phyloP scores from a whole-genome alignment of 2,888 invertebrate species.

The Meteorus cinctellus region DNA sequence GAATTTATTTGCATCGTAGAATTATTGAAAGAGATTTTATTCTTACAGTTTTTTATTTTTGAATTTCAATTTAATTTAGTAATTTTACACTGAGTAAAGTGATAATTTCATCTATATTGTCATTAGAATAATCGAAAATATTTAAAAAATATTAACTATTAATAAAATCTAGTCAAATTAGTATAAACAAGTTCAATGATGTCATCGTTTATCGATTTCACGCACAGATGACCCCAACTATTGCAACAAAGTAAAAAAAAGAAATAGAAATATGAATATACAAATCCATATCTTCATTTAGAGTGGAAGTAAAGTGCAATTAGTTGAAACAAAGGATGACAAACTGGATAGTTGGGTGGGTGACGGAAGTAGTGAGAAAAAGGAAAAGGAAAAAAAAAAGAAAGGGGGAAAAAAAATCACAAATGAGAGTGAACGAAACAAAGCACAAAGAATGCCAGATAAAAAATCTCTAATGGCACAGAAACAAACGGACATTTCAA shows the following conservation, averaged over 20 bases:
- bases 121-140: too few relatives aligned
- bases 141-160: neutral
- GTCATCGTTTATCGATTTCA: too few relatives aligned
- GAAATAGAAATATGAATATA: constrained; percentile 40
- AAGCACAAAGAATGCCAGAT: neutral
- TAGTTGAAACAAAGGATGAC: constrained; percentile 54
- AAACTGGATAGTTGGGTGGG: too few relatives aligned
- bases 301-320: constrained; percentile 47
- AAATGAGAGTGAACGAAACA: constrained; percentile 8
- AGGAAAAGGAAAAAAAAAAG: constrained; percentile 24
- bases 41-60: too few relatives aligned
- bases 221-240: neutral
- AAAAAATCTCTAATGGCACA: constrained; percentile 40
- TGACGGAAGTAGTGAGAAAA: neutral
- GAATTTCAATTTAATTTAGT: too few relatives aligned
- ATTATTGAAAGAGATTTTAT: too few relatives aligned
- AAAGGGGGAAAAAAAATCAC: constrained; percentile 20
- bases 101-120: too few relatives aligned
- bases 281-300: neutral
- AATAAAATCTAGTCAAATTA: neutral
- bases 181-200: neutral
- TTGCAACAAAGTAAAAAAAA: constrained; percentile 41
- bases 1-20: too few relatives aligned
- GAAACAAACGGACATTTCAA: constrained; percentile 8
- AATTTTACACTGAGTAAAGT: too few relatives aligned